Evolutionary conservation across 2,888 invertebrate genomes (phyloP).

Genomic region (Anodontia alba): DNA sequence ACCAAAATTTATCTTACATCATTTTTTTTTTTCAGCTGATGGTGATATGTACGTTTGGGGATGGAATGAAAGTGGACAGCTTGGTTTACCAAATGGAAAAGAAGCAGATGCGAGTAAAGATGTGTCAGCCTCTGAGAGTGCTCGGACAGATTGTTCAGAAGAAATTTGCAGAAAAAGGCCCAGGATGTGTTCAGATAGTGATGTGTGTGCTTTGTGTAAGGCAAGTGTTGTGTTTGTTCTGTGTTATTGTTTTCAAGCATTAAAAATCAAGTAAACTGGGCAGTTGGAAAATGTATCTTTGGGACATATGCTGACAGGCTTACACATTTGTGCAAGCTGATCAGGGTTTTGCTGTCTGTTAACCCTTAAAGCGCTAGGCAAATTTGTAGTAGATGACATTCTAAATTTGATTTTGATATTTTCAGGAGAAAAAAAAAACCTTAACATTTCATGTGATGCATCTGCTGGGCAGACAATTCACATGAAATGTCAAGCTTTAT

Average conservation of each 20-base stretch:
- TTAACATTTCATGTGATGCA: too few species aligned
- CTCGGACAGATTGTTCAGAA: not conserved
- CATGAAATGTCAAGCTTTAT: too few species aligned
- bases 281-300: too few species aligned
- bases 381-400: too few species aligned
- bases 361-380: too few species aligned
- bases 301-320: too few species aligned
- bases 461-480: too few species aligned
- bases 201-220: not conserved
- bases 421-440: too few species aligned
- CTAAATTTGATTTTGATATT: too few species aligned
- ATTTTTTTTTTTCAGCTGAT: constrained; percentile 62
- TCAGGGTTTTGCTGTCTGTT: too few species aligned
- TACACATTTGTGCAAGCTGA: too few species aligned
- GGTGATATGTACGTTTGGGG: constrained; percentile 97
- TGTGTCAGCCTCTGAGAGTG: not conserved
- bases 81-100: constrained; percentile 87
- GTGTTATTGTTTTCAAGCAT: not conserved
- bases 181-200: not conserved
- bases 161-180: not conserved
- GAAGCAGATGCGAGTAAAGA: not conserved
- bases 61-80: constrained; percentile 94
- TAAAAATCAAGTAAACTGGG: not conserved
- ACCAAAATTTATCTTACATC: not conserved
- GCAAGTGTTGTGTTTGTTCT: not conserved